Percentiles rank a stretch among this genome's conserved stretches.
Evolutionary conservation across 2,113 vertebrate genomes (phyloP).

Genomic region (Leptobrachium leishanense): DNA sequence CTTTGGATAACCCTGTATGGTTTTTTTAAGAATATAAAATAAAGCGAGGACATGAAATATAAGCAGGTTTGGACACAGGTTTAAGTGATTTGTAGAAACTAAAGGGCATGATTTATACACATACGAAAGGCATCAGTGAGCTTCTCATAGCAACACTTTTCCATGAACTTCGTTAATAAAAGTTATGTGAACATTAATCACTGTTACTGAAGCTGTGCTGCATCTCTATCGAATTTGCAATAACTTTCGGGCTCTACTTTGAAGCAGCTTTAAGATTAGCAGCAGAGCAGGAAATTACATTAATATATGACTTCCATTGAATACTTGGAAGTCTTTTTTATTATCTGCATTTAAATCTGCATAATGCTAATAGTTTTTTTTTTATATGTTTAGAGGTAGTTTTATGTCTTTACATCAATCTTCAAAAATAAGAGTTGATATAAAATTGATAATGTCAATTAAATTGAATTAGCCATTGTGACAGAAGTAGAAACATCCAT

Average conservation of each 20-base stretch:
- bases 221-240: conserved; percentile 1
- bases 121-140: neutral
- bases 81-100: neutral
- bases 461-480: too few species aligned
- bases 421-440: too few species aligned
- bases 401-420: neutral
- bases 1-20: neutral
- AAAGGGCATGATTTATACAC: conserved; percentile 3
- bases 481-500: too few species aligned
- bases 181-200: neutral
- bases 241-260: neutral
- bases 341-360: neutral
- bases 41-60: neutral
- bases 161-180: neutral
- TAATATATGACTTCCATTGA: neutral
- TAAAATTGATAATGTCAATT: too few species aligned
- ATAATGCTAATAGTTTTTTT: neutral
- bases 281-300: neutral
- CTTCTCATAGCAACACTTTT: neutral
- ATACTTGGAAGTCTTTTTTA: neutral
- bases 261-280: neutral
- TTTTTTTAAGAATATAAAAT: neutral
- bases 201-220: neutral
- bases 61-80: neutral
- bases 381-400: neutral